These are phyloP conservation scores for Protaetia brevitarsis DNA, from an alignment of 1,140 invertebrate genomes.

Conservation along the genomic window DNA sequence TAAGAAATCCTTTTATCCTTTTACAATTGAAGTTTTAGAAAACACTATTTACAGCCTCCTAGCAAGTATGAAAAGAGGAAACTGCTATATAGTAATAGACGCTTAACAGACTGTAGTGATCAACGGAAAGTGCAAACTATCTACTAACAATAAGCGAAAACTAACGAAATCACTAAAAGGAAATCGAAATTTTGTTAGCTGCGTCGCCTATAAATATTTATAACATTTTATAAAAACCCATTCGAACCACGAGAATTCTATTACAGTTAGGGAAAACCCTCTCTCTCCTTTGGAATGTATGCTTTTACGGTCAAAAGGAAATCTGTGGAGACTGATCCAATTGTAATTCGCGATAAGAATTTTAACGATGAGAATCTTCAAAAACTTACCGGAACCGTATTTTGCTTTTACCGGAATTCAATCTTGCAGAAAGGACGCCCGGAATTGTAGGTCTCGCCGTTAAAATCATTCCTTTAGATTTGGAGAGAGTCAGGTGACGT, in stretches of 20 bases:
- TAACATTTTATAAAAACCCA: neutral
- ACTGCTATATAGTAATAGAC: too few relatives aligned
- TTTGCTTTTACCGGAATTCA: slow-evolving; percentile 8
- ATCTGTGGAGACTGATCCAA: slow-evolving; percentile 26
- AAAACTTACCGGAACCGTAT: neutral
- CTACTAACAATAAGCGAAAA: too few relatives aligned
- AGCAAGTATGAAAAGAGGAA: too few relatives aligned
- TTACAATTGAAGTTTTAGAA: too few relatives aligned
- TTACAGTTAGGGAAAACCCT: neutral
- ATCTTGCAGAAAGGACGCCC: slow-evolving; percentile 2
- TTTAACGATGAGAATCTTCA: slow-evolving; percentile 7
- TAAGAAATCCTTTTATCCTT: too few relatives aligned
- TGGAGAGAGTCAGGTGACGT: neutral
- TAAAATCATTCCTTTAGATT: slow-evolving; percentile 12
- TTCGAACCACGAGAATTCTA: neutral
- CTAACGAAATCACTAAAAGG: neutral
- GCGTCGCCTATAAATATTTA: slow-evolving; percentile 11
- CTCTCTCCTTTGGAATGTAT: neutral
- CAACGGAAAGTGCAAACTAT: too few relatives aligned
- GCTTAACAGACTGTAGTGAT: too few relatives aligned
- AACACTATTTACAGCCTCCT: too few relatives aligned
- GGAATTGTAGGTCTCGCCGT: neutral
- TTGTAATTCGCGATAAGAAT: slow-evolving; percentile 31
- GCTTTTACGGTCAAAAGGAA: slow-evolving; percentile 14
- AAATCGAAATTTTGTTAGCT: neutral